Conservation (phyloP, 2,888 invertebrate genomes). For the Odontocolon sp. region DNA sequence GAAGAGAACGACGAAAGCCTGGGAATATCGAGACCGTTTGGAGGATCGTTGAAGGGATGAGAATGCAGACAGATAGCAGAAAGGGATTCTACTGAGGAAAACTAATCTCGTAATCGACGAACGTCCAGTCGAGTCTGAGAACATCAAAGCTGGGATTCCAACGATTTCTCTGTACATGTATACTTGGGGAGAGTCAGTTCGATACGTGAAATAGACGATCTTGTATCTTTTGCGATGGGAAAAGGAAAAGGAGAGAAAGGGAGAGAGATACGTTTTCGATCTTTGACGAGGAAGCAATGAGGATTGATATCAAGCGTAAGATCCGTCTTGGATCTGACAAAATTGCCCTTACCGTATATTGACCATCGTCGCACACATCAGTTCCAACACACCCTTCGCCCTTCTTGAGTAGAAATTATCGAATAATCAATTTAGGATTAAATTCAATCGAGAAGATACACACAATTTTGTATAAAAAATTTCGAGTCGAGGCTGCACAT, state of each 20-base stretch:
- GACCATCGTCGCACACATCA: neutral
- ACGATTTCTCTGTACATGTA: constrained; percentile 21
- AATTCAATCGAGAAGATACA: neutral
- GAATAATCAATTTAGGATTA: neutral
- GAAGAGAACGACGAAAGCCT: no score
- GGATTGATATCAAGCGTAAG: constrained; percentile 43
- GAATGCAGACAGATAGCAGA: constrained; percentile 31
- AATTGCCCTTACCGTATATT: neutral
- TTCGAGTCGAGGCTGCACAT: no score
- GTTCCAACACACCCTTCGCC: no score
- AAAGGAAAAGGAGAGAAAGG: neutral
- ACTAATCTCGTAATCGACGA: constrained; percentile 75
- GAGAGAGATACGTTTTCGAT: constrained; percentile 57
- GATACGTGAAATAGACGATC: neutral
- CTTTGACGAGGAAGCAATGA: constrained; percentile 66
- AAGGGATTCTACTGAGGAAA: constrained; percentile 62
- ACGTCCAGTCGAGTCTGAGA: constrained; percentile 62
- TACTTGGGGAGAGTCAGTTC: neutral
- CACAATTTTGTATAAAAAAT: no score
- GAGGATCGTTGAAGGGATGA: neutral
- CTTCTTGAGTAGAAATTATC: no score
- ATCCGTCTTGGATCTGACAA: neutral
- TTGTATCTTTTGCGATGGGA: neutral
- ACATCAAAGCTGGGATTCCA: constrained; percentile 54
- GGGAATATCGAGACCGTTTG: no score